Evolutionary conservation across 2,113 vertebrate genomes (phyloP), one percentile per base, ranked within the genome.

Genomic region (Zeus faber): DNA sequence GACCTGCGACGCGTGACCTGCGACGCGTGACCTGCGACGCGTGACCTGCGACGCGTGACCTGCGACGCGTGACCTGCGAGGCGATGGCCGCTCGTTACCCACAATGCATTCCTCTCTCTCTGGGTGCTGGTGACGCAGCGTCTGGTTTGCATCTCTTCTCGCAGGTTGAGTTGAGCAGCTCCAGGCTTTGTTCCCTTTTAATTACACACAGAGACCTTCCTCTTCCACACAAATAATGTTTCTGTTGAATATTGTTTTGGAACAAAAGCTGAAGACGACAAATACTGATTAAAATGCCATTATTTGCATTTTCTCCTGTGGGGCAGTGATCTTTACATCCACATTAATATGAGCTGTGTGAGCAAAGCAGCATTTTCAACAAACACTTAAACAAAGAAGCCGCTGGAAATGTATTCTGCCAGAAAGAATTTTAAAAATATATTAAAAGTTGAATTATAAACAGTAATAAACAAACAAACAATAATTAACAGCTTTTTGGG

Each of bases 141-240:
- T 87, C 81, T 83, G 79, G 65, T 85, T 86, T 82, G 67, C 81
- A 76, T 79, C 75, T 77, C 79, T 79, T 80, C 74, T 78, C 71
- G 58, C 76, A 52, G 70, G 79, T 68, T 69, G 62, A 78, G 69
- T 54, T 59, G 44, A 62, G 50, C 49, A 77, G 80, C 74, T 72
- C 69, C 71, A 67, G 77, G 67, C 65, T 72, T 61, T n/a, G n/a
- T n/a, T n/a, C n/a, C 68, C 81, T 85, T 89, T 89, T 87, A 87
- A 89, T 89, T 90, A 89, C 46, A 67, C 45, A 29, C 62, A 54
- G 59, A 72, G 62, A 70, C 63, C 76, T 80, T 79, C 73, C 54
- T 59, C 70, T 81, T 74, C 65, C 54, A 49, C 40, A 16, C 16
- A 65, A 73, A 76, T 71, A 57, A 74, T 74, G 77, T 49, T 76